Evolutionary conservation across 2,113 vertebrate genomes (phyloP), one percentile per base, ranked within the genome.

Genomic region (Nettapus auritus): DNA sequence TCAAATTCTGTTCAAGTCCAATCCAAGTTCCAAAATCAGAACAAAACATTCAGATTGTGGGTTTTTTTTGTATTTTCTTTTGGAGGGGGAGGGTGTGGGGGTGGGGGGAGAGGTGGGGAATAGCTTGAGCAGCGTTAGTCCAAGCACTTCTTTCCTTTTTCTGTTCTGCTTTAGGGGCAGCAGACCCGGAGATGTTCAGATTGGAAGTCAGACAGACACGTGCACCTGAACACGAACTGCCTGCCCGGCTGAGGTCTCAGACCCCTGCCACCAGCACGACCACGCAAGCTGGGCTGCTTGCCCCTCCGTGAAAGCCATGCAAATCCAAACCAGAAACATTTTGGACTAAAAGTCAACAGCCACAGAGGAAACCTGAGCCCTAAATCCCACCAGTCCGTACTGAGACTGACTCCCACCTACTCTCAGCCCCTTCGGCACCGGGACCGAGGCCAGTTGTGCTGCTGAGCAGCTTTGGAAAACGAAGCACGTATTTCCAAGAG

Each of bases 101-200:
- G 9, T 3, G 3, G 42, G 20, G 9, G 46, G 20, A 1, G 20
- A 20, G 20, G 9, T 2, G 3, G 20, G 46, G 20, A 21, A 48
- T 21, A 48, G 46, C 33, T 14, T 13, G 36, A 59, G 34, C 33
- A 40, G 23, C 4, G 13, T 57, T 38, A 53, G 17, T 29, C 46
- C 44, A 29, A 55, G 53, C 16, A 20, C 38, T 78, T 26, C 66
- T 38, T 23, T 10, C 19, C 62, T 42, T 25, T 44, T 50, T 55
- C 79, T 26, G 28, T 56, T 50, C 25, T 52, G 59, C 34, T 46
- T 13, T 46, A 64, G 19, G 22, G 50, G 33, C 29, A 40, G 23
- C 20, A 64, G 21, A 46, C 8, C 42, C 18, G 18, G 17, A 46
- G 19, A 34, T 15, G 11, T 10, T 66, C n/a, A 59, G 36, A 48